Base-by-base conservation (phyloP, 2,113 vertebrate genomes). In the Eulemur rufifrons region DNA sequence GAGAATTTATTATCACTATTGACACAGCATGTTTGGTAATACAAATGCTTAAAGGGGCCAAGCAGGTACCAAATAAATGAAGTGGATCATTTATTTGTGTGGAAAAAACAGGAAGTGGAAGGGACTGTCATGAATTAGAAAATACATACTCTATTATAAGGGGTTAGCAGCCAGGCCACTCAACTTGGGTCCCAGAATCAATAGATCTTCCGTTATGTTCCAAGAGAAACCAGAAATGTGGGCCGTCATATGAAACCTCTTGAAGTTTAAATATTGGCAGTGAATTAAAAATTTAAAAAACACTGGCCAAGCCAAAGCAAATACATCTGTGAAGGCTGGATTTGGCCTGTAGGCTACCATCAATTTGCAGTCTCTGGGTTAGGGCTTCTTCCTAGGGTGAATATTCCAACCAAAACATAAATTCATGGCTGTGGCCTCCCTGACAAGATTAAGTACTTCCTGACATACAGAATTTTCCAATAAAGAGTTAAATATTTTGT, bases 401-500 rank as follows among this genome's bases (percentile, higher is more conserved):
- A 78, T 78, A 77, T 42, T 78, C 52, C 23, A 92, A 93, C 45
- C 52, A 42, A 78, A 93, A 93, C 42, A 77, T 27, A 68, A 93
- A 71, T 42, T 52, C 37, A 69, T 42, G n/a, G 42, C 84, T 83
- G 68, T 88, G 77, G 68, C 20, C 64, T 45, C 63, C 29, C n/a
- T 93, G 50, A 89, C 61, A 88, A 77, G 39, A 61, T 61, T 76
- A 95, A 95, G 52, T 20, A 74, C 45, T 34, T 84, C 29, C 63
- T 63, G 25, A 93, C 63, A 89, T 52, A 68, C 6, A 52, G 52
- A 69, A 61, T 84, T 89, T 93, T 77, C 76, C 61, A 84, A 34
- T 69, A 59, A 74, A 92, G 61, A 92, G 39, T 52, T 83, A 76
- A 76, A 59, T 87, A 93, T 77, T 76, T 89, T 84, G 50, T 84